A percentile compares a stretch with the other conserved stretches of the same genome.
Conservation (phyloP, 1,140 invertebrate genomes). For the Listronotus oregonensis region DNA sequence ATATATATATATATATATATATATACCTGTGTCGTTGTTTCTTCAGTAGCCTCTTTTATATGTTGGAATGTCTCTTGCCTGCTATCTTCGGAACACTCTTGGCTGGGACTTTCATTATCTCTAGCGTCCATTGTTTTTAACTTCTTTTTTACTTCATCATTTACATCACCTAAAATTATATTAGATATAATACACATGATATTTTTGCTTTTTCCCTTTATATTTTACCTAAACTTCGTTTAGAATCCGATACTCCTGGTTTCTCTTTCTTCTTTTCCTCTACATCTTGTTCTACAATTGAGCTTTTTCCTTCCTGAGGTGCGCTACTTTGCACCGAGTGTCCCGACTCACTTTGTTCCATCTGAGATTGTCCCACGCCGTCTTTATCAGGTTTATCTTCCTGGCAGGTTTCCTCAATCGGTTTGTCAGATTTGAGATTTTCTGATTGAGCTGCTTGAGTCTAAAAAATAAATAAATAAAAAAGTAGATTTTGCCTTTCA, state of each 20-base stretch:
- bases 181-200: background rate
- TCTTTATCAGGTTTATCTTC: slow-evolving; percentile 58
- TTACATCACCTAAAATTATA: slow-evolving; percentile 50
- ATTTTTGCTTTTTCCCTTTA: background rate
- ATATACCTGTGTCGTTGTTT: slow-evolving; percentile 39
- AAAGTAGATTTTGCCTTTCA: background rate
- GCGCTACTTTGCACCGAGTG: slow-evolving; percentile 56
- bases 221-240: slow-evolving; percentile 54
- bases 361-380: slow-evolving; percentile 60
- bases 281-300: slow-evolving; percentile 46
- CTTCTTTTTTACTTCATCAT: slow-evolving; percentile 60
- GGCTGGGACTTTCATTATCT: slow-evolving; percentile 54
- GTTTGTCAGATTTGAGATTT: slow-evolving; percentile 46
- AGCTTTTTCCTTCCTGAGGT: slow-evolving; percentile 48
- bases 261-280: slow-evolving; percentile 57
- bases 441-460: slow-evolving; percentile 55
- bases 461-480: slow-evolving; percentile 39
- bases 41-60: slow-evolving; percentile 76
- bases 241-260: slow-evolving; percentile 58
- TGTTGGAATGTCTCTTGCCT: slow-evolving; percentile 81
- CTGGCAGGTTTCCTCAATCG: slow-evolving; percentile 53
- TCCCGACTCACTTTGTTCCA: slow-evolving; percentile 58
- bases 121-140: slow-evolving; percentile 59
- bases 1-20: too few species aligned
- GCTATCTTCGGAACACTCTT: slow-evolving; percentile 60